Evolutionary conservation across 2,888 invertebrate genomes (phyloP).

Genomic region (Tetheella fluctuosa): DNA sequence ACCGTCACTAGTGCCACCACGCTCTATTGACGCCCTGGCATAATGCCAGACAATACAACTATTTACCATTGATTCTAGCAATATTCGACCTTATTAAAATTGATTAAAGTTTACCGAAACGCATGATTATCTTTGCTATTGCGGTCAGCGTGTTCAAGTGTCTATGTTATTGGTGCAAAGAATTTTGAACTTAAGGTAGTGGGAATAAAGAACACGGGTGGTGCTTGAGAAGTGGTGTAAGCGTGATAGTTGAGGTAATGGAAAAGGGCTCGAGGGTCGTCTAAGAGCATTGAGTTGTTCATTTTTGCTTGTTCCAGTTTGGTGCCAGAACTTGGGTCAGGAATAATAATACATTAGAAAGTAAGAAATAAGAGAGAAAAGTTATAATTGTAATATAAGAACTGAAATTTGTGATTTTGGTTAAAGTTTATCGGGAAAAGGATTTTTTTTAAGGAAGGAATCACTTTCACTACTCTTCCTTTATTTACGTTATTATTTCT

Average conservation of each 20-base stretch:
- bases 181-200: conserved; percentile 10
- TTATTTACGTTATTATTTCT: too few species aligned
- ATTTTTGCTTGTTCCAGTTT: conserved; percentile 20
- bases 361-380: too few species aligned
- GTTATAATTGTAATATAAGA: too few species aligned
- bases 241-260: conserved; percentile 45
- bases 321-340: too few species aligned
- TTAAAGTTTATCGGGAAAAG: too few species aligned
- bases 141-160: conserved; percentile 37
- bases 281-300: conserved; percentile 40
- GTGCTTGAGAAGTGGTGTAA: conserved; percentile 27
- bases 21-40: conserved; percentile 50
- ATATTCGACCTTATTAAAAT: conserved; percentile 6
- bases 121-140: conserved; percentile 14
- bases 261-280: conserved; percentile 43
- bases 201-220: conserved; percentile 5
- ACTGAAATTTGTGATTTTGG: too few species aligned
- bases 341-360: neutral
- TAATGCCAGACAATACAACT: conserved; percentile 35
- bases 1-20: conserved; percentile 37
- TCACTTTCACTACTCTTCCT: too few species aligned
- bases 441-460: too few species aligned
- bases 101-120: too few species aligned
- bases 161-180: conserved; percentile 21
- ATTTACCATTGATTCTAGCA: neutral